Evolutionary conservation across 2,113 vertebrate species (phyloP).

Genomic region (Daboia siamensis): DNA sequence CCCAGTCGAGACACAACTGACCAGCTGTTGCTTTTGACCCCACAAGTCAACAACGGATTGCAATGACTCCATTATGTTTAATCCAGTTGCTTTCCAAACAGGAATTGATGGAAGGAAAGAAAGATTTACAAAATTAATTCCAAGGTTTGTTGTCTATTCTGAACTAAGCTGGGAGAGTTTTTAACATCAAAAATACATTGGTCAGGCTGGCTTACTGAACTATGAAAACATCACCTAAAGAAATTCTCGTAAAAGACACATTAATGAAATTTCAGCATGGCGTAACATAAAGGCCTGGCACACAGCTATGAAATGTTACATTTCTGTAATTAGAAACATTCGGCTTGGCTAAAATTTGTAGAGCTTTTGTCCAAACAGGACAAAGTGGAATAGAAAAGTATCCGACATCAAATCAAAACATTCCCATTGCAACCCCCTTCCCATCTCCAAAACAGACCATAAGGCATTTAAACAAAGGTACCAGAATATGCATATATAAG

Average conservation of each 20-base stretch:
- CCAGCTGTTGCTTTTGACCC: constrained; percentile 18
- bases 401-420: constrained; percentile 25
- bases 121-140: background rate
- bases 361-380: constrained; percentile 55
- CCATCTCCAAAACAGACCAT: constrained; percentile 35
- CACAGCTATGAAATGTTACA: constrained; percentile 11
- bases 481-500: constrained; percentile 21
- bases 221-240: constrained; percentile 33
- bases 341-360: constrained; percentile 48
- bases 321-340: constrained; percentile 39
- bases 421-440: background rate
- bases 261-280: constrained; percentile 37
- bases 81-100: background rate
- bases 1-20: background rate
- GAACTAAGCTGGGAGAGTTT: background rate
- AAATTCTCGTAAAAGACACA: constrained; percentile 17
- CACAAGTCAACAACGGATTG: background rate
- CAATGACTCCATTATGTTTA: background rate
- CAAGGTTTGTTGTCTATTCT: background rate
- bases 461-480: constrained; percentile 47
- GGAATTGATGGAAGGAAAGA: background rate
- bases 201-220: constrained; percentile 9
- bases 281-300: constrained; percentile 17
- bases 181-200: constrained; percentile 32
- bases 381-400: constrained; percentile 41